phyloP scores from a whole-genome alignment of 2,113 vertebrate genomes.

The Halichoeres trimaculatus region DNA sequence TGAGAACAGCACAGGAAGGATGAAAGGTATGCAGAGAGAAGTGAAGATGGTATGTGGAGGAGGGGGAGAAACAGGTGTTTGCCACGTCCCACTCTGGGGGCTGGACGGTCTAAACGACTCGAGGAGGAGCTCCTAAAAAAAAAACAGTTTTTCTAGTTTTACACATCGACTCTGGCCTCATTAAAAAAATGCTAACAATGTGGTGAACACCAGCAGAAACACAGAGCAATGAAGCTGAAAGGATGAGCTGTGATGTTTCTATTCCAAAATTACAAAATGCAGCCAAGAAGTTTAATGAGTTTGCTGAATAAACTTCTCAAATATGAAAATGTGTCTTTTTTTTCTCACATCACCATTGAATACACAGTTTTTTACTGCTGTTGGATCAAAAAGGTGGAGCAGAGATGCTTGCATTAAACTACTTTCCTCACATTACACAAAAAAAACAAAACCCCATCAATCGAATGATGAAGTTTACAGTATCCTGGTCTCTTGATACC shows the following conservation, averaged over 20 bases:
- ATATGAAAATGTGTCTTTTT: too few species aligned
- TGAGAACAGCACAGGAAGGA: neutral
- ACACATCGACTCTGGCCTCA: neutral
- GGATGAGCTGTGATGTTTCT: neutral
- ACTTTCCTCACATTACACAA: neutral
- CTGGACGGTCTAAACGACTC: neutral
- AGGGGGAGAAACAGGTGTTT: constrained; percentile 36
- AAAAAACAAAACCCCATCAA: neutral
- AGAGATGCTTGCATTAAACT: too few species aligned
- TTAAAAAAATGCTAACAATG: neutral
- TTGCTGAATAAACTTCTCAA: too few species aligned
- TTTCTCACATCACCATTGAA: too few species aligned
- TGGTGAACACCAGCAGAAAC: neutral
- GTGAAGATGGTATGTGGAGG: neutral
- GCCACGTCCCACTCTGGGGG: neutral
- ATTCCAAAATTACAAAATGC: neutral
- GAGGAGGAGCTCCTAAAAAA: neutral
- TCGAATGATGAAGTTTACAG: neutral
- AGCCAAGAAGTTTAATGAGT: too few species aligned
- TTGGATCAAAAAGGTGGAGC: too few species aligned
- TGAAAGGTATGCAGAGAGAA: constrained; percentile 34
- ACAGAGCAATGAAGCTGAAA: neutral
- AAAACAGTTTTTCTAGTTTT: constrained; percentile 1
- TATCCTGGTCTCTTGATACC: too few species aligned
- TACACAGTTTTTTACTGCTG: too few species aligned